Evolutionary conservation across 2,113 vertebrate species (phyloP).

Genomic region (Zosterops pallidus): DNA sequence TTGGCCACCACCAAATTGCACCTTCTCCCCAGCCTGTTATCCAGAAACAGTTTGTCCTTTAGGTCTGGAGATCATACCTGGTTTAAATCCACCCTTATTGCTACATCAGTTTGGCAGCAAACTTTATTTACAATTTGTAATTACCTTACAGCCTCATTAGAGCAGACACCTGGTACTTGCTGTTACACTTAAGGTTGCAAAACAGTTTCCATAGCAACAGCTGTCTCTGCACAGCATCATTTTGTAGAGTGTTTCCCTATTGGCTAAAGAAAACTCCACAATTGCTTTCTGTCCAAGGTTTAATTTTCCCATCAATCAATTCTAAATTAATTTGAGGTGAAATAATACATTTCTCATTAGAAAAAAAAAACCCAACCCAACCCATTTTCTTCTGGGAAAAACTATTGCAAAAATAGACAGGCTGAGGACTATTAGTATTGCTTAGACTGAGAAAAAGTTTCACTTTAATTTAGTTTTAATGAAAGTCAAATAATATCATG

Average conservation of each 20-base stretch:
- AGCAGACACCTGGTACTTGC: constrained; percentile 34
- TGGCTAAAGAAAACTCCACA: background rate
- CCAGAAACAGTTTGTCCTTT: background rate
- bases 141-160: constrained; percentile 21
- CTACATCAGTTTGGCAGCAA: background rate
- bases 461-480: background rate
- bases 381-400: background rate
- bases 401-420: background rate
- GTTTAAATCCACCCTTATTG: background rate
- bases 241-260: background rate
- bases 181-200: constrained; percentile 12
- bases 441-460: background rate
- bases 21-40: background rate
- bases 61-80: background rate
- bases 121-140: constrained; percentile 33
- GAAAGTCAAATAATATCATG: background rate
- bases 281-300: constrained; percentile 26
- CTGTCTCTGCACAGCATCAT: background rate
- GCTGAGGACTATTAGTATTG: background rate
- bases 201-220: constrained; percentile 53
- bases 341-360: background rate
- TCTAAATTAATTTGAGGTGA: constrained; percentile 52
- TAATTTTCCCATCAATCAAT: constrained; percentile 53
- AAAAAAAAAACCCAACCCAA: background rate
- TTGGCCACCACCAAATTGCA: rapidly evolving